These are phyloP conservation scores for Haliclystus octoradiatus DNA, from an alignment of 30 jellyfish, hydroid and myxozoan species.

Conservation along the genomic window DNA sequence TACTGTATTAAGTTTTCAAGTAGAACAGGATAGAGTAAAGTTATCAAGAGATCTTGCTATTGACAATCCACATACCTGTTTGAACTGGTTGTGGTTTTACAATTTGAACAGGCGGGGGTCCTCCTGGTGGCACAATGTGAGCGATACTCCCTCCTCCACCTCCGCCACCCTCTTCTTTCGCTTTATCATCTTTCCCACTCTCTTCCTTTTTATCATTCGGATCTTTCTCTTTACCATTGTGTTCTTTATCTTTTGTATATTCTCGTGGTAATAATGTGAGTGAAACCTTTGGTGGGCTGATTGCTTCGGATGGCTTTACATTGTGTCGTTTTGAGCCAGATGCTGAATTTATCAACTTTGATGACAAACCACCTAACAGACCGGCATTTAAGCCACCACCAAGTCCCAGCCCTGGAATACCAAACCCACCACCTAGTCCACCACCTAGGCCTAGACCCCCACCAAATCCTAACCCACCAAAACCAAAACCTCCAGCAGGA, in stretches of 20 bases:
- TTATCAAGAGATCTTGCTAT: too few relatives aligned
- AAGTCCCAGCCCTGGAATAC: constrained; percentile 7
- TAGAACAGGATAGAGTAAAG: too few relatives aligned
- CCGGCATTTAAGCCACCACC: constrained; percentile 17
- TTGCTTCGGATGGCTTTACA: not conserved
- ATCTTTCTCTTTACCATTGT: not conserved
- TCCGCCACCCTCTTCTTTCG: not conserved
- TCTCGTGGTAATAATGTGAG: not conserved
- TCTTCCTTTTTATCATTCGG: not conserved
- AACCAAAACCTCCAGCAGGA: constrained; percentile 17
- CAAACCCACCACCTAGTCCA: constrained; percentile 1
- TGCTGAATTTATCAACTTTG: not conserved
- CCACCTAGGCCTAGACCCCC: constrained; percentile 18
- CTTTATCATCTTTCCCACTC: not conserved
- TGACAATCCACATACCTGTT: too few relatives aligned
- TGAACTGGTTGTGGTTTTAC: not conserved
- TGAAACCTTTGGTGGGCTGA: not conserved
- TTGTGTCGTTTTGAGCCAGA: not conserved
- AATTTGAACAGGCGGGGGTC: not conserved
- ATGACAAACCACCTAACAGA: not conserved
- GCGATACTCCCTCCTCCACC: constrained; percentile 23
- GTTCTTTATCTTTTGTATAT: not conserved
- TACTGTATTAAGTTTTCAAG: too few relatives aligned
- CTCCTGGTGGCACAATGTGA: constrained; percentile 17
- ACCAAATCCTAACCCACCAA: constrained; percentile 4